Percentiles rank a stretch among this genome's conserved stretches.
phyloP scores from a whole-genome alignment of 2,113 vertebrate genomes.

The Triplophysa siluroides region DNA sequence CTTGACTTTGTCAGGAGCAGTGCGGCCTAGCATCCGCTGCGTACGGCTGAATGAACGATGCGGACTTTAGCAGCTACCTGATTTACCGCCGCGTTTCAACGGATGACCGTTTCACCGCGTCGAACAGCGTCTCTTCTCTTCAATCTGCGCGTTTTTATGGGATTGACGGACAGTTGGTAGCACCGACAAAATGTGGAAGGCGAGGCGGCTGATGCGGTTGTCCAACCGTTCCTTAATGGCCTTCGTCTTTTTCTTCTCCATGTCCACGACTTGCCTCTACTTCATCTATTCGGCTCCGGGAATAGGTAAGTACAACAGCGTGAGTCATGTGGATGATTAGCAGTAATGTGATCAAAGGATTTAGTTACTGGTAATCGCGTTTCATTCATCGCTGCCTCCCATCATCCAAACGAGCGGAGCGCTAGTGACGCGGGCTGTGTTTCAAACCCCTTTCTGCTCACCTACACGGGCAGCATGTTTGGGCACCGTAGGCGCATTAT shows the following conservation, averaged over 20 bases:
- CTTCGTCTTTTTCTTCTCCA: slow-evolving; percentile 95
- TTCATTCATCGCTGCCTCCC: slow-evolving; percentile 5
- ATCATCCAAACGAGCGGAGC: not conserved
- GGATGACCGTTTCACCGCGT: slow-evolving; percentile 49
- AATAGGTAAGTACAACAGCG: slow-evolving; percentile 79
- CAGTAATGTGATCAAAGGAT: not conserved
- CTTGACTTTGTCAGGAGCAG: slow-evolving; percentile 54
- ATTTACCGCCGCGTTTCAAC: slow-evolving; percentile 39
- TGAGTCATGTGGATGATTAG: not conserved
- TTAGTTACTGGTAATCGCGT: not conserved
- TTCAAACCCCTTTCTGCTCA: not conserved
- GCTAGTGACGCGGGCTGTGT: not conserved
- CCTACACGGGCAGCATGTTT: too few relatives aligned
- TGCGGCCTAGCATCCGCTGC: slow-evolving; percentile 40
- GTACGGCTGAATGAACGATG: slow-evolving; percentile 47
- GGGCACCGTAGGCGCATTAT: too few relatives aligned
- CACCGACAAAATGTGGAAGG: slow-evolving; percentile 79
- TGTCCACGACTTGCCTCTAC: slow-evolving; percentile 93
- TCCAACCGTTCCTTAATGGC: slow-evolving; percentile 92
- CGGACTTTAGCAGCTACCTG: slow-evolving; percentile 49
- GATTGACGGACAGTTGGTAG: slow-evolving; percentile 61
- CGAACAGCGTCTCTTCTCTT: slow-evolving; percentile 54
- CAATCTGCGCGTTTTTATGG: slow-evolving; percentile 65
- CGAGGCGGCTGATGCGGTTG: slow-evolving; percentile 84
- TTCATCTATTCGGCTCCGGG: slow-evolving; percentile 95